These are phyloP conservation scores for Brenthis hecate DNA, from an alignment of 2,888 invertebrate species.

Conservation along the genomic window DNA sequence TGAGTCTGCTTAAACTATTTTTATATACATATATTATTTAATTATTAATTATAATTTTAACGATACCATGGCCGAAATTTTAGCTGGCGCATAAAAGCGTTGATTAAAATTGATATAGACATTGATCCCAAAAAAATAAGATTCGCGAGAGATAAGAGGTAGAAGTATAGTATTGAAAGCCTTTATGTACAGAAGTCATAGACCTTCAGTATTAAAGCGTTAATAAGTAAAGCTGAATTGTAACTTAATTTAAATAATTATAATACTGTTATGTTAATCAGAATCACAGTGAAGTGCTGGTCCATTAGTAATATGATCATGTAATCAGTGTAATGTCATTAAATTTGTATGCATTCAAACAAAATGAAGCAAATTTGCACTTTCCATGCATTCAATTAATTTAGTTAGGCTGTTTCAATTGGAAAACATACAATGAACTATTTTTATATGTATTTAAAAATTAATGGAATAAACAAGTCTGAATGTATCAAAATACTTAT, in stretches of 20 bases:
- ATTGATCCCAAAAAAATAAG: too few species aligned
- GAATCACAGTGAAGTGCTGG: conserved; percentile 23
- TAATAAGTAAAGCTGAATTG: background rate
- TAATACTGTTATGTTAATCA: conserved; percentile 26
- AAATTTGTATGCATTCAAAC: conserved; percentile 24
- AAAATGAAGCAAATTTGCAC: conserved; percentile 18
- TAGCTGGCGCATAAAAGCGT: too few species aligned
- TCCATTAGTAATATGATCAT: conserved; percentile 29
- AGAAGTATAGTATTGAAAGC: too few species aligned
- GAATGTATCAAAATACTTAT: too few species aligned
- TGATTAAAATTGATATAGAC: too few species aligned
- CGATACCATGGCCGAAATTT: too few species aligned
- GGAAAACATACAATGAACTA: background rate
- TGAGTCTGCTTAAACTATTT: too few species aligned
- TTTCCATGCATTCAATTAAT: conserved; percentile 15
- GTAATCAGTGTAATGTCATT: conserved; percentile 31
- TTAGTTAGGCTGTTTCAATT: background rate
- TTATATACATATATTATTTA: too few species aligned
- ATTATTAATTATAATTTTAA: too few species aligned
- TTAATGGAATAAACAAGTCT: too few species aligned
- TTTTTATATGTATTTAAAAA: background rate
- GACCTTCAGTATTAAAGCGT: background rate
- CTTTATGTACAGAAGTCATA: too few species aligned
- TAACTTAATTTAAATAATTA: conserved; percentile 16
- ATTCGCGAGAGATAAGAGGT: too few species aligned